Evolutionary conservation across 2,888 invertebrate species (phyloP).

Genomic region (Poecilobothrus nobilitatus): DNA sequence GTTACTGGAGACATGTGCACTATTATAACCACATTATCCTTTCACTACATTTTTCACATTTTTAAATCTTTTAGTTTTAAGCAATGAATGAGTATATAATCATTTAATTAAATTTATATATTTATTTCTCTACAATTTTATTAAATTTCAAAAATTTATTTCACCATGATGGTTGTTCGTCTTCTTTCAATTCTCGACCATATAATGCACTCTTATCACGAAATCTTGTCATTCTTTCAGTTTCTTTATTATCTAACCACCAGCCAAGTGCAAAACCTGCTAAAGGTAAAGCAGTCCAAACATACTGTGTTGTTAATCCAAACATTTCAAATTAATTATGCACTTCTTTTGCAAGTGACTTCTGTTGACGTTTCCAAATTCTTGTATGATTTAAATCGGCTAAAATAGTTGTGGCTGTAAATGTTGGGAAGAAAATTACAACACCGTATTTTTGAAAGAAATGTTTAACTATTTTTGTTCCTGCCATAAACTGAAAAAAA

Average conservation of each 20-base stretch:
- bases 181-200: conserved; percentile 55
- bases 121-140: no score
- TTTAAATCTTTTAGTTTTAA: no score
- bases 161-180: conserved; percentile 64
- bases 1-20: no score
- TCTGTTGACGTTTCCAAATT: conserved; percentile 55
- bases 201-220: conserved; percentile 74
- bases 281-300: conserved; percentile 49
- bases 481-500: conserved; percentile 3
- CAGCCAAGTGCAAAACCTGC: conserved; percentile 54
- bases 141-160: no score
- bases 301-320: conserved; percentile 49
- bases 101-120: no score
- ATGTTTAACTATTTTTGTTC: not conserved
- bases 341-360: conserved; percentile 23
- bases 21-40: no score
- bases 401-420: conserved; percentile 53
- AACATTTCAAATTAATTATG: conserved; percentile 35
- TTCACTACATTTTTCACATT: no score
- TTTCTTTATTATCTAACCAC: conserved; percentile 60
- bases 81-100: no score
- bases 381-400: conserved; percentile 65
- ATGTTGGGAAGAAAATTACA: conserved; percentile 58
- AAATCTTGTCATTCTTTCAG: conserved; percentile 60
- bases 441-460: conserved; percentile 51